Conservation (phyloP, 92 coral and sea anemone species). For the Pocillopora meandrina region DNA sequence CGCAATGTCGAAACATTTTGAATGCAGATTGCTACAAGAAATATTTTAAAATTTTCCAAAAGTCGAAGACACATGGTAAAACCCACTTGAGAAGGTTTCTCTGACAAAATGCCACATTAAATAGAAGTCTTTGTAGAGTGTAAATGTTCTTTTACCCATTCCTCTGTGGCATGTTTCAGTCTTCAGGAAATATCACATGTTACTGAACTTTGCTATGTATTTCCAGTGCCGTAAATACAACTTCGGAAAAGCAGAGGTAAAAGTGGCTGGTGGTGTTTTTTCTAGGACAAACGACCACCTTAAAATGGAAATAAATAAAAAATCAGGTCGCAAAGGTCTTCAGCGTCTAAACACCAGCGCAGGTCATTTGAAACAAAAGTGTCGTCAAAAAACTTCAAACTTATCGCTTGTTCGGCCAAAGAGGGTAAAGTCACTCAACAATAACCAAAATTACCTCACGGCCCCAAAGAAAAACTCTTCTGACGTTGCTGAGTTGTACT, state of each 20-base stretch:
- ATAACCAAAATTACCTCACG: conserved; percentile 17
- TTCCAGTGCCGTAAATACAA: background rate
- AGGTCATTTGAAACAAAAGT: conserved; percentile 16
- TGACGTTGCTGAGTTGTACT: background rate
- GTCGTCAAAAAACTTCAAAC: conserved; percentile 18
- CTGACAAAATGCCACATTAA: conserved; percentile 34
- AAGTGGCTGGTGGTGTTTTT: background rate
- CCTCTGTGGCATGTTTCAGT: conserved; percentile 19
- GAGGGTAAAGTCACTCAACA: conserved; percentile 16
- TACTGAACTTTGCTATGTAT: background rate
- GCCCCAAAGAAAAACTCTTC: background rate
- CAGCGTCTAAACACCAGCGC: conserved; percentile 17
- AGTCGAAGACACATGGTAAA: conserved; percentile 20
- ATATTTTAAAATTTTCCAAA: conserved; percentile 3
- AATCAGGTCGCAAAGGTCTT: conserved; percentile 46
- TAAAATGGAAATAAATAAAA: conserved; percentile 36
- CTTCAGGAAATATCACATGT: background rate
- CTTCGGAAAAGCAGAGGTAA: background rate
- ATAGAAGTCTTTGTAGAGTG: background rate
- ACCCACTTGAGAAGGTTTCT: background rate
- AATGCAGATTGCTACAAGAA: conserved; percentile 6
- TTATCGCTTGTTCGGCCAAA: conserved; percentile 20
- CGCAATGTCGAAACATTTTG: conserved; percentile 4
- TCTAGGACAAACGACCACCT: conserved; percentile 23
- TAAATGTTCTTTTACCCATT: conserved; percentile 16